These are phyloP conservation scores for Saccostrea cuccullata DNA, from an alignment of 1,140 invertebrate species.

Conservation along the genomic window DNA sequence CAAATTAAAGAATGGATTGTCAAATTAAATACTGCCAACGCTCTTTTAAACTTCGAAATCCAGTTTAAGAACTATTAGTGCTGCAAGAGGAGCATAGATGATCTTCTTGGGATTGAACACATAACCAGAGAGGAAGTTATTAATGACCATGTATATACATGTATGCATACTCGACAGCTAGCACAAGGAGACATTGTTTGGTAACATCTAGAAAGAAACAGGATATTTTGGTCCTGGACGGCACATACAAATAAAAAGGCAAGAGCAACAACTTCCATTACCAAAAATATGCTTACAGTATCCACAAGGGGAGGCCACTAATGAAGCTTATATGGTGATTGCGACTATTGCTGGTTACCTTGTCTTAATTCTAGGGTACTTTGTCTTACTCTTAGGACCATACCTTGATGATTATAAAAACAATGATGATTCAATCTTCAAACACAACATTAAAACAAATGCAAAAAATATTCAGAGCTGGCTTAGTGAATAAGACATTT, in stretches of 20 bases:
- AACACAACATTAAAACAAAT: conserved; percentile 34
- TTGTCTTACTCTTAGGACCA: neutral
- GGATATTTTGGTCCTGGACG: conserved; percentile 14
- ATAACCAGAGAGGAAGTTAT: conserved; percentile 43
- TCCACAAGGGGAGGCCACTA: conserved; percentile 36
- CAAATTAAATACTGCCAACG: conserved; percentile 27
- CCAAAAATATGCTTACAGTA: conserved; percentile 35
- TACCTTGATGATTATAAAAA: conserved; percentile 41
- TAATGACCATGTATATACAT: too few relatives aligned
- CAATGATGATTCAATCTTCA: conserved; percentile 29
- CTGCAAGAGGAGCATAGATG: neutral
- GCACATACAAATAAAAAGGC: conserved; percentile 21
- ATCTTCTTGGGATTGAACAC: conserved; percentile 33
- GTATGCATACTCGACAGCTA: conserved; percentile 31
- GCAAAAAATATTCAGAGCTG: conserved; percentile 25
- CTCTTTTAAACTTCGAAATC: neutral
- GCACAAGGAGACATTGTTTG: conserved; percentile 24
- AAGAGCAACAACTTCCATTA: conserved; percentile 35
- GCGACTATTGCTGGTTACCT: conserved; percentile 37
- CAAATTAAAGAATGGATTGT: conserved; percentile 42
- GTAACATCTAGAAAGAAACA: conserved; percentile 23
- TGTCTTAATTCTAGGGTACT: neutral
- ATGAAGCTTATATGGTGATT: conserved; percentile 45
- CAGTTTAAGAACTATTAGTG: conserved; percentile 17
- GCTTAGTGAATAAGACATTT: conserved; percentile 14